phyloP scores from a whole-genome alignment of 2,113 vertebrate genomes.

The human (Homo sapiens) region GRCh38 chr1:99664001-99664500 shows the following conservation, averaged over 20 bases:
- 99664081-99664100: not conserved
- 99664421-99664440: not conserved
- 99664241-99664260: not conserved
- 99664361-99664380: not conserved
- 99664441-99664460: constrained; percentile 17
- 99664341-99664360: not conserved
- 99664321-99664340: not conserved
- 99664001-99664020: not conserved
- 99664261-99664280: not conserved
- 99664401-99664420: not conserved
- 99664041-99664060: not conserved
- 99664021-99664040: not conserved
- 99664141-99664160: not conserved
- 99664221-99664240: not conserved
- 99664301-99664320: not conserved
- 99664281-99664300: not conserved
- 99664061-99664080: not conserved
- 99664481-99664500: not conserved
- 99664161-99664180: too few relatives aligned
- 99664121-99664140: not conserved
- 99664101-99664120: not conserved
- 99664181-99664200: not conserved
- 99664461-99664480: not conserved
- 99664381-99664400: not conserved
- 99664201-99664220: not conserved